Evolutionary conservation across 2,113 vertebrate species (phyloP).

Genomic region (Tursiops truncatus): DNA sequence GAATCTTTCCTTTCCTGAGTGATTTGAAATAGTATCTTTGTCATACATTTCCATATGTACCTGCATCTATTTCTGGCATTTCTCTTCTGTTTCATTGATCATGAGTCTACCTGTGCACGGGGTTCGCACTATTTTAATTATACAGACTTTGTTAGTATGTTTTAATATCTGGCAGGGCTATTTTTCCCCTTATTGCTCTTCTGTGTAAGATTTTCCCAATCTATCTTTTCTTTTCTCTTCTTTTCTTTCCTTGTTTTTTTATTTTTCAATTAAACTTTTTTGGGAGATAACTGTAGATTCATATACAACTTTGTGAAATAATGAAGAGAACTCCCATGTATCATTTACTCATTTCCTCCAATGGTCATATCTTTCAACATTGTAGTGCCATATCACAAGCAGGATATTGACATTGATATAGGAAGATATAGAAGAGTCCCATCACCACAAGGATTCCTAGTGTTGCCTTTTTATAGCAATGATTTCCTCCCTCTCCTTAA

Average conservation of each 20-base stretch:
- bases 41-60: background rate
- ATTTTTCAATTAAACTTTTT: background rate
- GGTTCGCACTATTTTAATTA: background rate
- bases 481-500: background rate
- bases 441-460: background rate
- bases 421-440: background rate
- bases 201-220: background rate
- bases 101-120: background rate
- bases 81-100: background rate
- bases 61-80: background rate
- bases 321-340: background rate
- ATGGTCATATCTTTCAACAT: background rate
- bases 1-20: background rate
- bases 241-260: background rate
- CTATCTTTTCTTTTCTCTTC: background rate
- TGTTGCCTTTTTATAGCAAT: background rate
- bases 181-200: background rate
- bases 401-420: background rate
- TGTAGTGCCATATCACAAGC: background rate
- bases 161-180: background rate
- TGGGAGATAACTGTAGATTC: background rate
- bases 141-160: background rate
- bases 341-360: background rate
- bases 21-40: background rate
- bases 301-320: background rate